Evolutionary conservation across 1,140 invertebrate species (phyloP), one percentile per base, ranked within the genome.

Genomic region (Apis cerana): DNA sequence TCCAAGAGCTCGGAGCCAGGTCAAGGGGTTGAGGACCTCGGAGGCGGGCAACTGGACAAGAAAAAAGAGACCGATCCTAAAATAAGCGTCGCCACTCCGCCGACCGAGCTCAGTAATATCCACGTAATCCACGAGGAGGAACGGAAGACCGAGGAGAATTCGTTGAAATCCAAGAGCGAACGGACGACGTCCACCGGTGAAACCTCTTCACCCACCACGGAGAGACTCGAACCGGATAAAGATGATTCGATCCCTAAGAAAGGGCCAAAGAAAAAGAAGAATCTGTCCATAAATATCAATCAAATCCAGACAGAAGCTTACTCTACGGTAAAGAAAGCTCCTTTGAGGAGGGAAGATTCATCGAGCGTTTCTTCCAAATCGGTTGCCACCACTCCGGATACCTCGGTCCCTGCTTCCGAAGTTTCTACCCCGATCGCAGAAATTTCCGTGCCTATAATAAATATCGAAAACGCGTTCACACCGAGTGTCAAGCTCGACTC

Each of bases 371-470:
- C 82, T 21, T 21, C 33, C 0, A 27, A 27, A 19, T 61, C 56
- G 0, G 56, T 15, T 11, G 5, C 62, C 11, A 56, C 52, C 8
- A 77, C 75, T 27, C 59, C 61, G 1, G 64, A 78, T 3, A 59
- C 54, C 15, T 21, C 48, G 1, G 27, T 68, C 3, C 43, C 67
- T 0, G 33, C 17, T 10, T 72, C 79, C 0, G 75, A 83, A 19
- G 33, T 67, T 10, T 23, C 81, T 8, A 79, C 75, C 8, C 71
- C 78, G 7, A 27, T 62, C 17, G n/a, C 48, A 0, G 86, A 84
- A 0, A 8, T 71, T 11, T 19, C 69, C 0, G 21, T 91, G 33
- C 89, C 90, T 17, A 2, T 75, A 9, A 91, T 91, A 85, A 90
- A 89, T 17, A 85, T 89, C 21, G 48, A 82, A 10, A 80, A 65